Evolutionary conservation across 2,888 invertebrate species (phyloP).

Genomic region (Fragum fragum): DNA sequence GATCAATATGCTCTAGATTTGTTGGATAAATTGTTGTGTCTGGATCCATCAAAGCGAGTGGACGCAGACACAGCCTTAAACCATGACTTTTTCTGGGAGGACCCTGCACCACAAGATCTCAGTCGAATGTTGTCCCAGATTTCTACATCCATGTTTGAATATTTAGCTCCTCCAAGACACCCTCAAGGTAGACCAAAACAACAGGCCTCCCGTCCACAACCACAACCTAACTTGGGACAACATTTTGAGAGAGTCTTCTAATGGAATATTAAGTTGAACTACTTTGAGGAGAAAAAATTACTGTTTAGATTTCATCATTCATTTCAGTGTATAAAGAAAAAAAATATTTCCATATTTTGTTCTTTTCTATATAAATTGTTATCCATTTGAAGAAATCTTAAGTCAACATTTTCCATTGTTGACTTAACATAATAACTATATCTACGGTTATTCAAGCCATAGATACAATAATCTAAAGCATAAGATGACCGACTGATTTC

Average conservation of each 20-base stretch:
- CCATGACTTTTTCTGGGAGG: conserved; percentile 99
- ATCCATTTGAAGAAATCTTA: too few relatives aligned
- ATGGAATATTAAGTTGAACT: too few relatives aligned
- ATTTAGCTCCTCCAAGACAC: conserved; percentile 92
- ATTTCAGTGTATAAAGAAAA: too few relatives aligned
- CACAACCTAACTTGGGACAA: conserved; percentile 76
- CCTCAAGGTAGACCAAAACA: conserved; percentile 47
- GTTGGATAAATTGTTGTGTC: conserved; percentile 95
- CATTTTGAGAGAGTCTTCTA: background rate
- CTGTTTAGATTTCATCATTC: too few relatives aligned
- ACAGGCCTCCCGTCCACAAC: conserved; percentile 49
- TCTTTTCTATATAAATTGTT: too few relatives aligned
- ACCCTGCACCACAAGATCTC: conserved; percentile 93
- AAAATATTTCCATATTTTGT: too few relatives aligned
- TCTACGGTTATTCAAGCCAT: too few relatives aligned
- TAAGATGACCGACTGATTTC: too few relatives aligned
- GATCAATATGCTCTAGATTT: conserved; percentile 97
- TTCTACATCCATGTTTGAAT: conserved; percentile 98
- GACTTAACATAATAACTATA: too few relatives aligned
- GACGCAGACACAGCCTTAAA: conserved; percentile 97
- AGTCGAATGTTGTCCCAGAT: conserved; percentile 96
- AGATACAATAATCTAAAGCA: too few relatives aligned
- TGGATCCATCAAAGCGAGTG: conserved; percentile 95
- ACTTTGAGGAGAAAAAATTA: too few relatives aligned
- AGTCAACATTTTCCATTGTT: too few relatives aligned